Evolutionary conservation across 92 coral and sea anemone genomes (phyloP).

Genomic region (Zoanthus sociatus): DNA sequence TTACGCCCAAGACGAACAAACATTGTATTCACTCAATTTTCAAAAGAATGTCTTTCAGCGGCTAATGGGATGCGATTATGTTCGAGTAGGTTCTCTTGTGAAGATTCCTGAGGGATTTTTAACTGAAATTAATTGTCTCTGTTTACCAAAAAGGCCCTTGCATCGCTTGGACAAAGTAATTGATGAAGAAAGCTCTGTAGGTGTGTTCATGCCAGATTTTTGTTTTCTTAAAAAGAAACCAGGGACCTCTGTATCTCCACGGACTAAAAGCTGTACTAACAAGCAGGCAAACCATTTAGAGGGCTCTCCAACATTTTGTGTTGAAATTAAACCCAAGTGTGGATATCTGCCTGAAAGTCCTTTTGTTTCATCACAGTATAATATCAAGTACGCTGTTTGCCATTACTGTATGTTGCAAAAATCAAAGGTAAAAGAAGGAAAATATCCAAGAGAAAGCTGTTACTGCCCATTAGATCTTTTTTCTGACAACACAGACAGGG

Average conservation of each 20-base stretch:
- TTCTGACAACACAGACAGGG: slow-evolving; percentile 73
- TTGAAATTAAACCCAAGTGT: slow-evolving; percentile 95
- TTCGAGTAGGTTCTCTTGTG: slow-evolving; percentile 70
- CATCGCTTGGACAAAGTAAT: slow-evolving; percentile 80
- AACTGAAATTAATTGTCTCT: slow-evolving; percentile 61
- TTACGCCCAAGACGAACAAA: neutral
- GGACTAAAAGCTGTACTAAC: neutral
- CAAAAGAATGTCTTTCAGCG: slow-evolving; percentile 69
- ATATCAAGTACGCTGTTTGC: slow-evolving; percentile 69
- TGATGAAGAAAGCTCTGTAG: slow-evolving; percentile 61
- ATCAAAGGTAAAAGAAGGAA: slow-evolving; percentile 87
- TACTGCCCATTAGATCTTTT: slow-evolving; percentile 95
- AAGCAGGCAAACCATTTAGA: neutral
- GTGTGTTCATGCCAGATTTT: slow-evolving; percentile 88
- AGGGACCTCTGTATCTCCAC: neutral
- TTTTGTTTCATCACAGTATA: slow-evolving; percentile 50
- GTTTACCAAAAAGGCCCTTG: slow-evolving; percentile 73
- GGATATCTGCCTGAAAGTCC: slow-evolving; percentile 86
- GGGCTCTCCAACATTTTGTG: slow-evolving; percentile 70
- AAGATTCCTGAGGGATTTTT: slow-evolving; percentile 75
- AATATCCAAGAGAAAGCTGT: slow-evolving; percentile 72
- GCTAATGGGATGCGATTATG: slow-evolving; percentile 76
- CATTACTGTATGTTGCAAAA: slow-evolving; percentile 90
- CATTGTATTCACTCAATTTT: slow-evolving; percentile 62
- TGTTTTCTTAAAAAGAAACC: slow-evolving; percentile 67